Evolutionary conservation across 2,797 vertebrate species (phyloP).

Genomic region (Sebastes matsubarae): DNA sequence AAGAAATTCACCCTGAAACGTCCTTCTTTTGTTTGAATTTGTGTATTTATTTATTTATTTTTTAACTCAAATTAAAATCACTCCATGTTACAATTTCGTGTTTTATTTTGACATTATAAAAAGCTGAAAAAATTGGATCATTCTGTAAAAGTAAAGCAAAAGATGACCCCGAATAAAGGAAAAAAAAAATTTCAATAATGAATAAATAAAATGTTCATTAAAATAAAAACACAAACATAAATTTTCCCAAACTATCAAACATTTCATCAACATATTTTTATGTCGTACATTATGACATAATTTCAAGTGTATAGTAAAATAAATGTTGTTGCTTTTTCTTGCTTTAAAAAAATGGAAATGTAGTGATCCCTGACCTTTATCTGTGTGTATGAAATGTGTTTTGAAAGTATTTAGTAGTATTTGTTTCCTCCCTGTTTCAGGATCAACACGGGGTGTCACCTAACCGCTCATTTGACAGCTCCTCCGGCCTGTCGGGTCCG

Average conservation of each 20-base stretch:
- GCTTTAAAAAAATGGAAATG: neutral
- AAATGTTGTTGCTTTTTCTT: neutral
- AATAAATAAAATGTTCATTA: neutral
- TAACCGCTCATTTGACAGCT: constrained; percentile 71
- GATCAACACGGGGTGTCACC: constrained; percentile 63
- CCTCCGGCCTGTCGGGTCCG: constrained; percentile 39
- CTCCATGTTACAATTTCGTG: too few relatives aligned
- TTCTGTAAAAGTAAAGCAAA: too few relatives aligned
- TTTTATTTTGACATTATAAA: too few relatives aligned
- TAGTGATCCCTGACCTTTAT: neutral
- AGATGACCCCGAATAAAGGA: neutral
- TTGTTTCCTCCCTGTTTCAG: constrained; percentile 34
- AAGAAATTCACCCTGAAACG: too few relatives aligned
- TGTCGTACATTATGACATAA: neutral
- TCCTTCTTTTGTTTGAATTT: too few relatives aligned
- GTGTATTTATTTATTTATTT: too few relatives aligned
- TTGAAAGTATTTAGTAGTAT: neutral
- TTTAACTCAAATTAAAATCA: too few relatives aligned
- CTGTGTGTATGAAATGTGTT: neutral
- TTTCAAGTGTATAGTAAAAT: neutral
- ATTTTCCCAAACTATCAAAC: neutral
- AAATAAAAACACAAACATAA: neutral
- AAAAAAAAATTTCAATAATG: too few relatives aligned
- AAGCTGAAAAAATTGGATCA: too few relatives aligned
- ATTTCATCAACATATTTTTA: neutral